Conservation (phyloP, 2,797 vertebrate species). For the Antennarius maculatus region DNA sequence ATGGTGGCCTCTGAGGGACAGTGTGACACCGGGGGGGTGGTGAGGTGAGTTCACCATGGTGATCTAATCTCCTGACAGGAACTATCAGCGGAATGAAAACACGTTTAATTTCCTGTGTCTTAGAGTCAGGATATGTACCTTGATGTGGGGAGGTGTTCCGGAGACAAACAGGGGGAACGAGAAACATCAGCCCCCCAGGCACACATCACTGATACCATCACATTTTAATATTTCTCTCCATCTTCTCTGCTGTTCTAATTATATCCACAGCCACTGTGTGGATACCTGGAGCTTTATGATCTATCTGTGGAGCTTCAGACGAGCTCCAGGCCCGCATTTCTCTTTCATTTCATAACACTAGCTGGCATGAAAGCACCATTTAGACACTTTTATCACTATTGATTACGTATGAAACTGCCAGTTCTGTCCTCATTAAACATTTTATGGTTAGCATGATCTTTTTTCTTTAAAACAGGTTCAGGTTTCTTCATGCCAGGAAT, state of each 20-base stretch:
- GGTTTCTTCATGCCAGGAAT: constrained; percentile 19
- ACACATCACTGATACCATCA: constrained; percentile 68
- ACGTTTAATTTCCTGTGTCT: constrained; percentile 74
- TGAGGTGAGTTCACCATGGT: constrained; percentile 74
- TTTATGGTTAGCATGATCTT: constrained; percentile 3
- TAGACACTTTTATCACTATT: constrained; percentile 22
- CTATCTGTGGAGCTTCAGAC: constrained; percentile 20
- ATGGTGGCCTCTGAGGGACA: constrained; percentile 64
- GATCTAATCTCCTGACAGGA: constrained; percentile 79
- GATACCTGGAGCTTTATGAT: constrained; percentile 35
- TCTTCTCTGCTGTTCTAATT: constrained; percentile 56
- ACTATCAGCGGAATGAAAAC: constrained; percentile 68
- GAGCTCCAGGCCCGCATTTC: constrained; percentile 26
- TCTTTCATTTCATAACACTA: constrained; percentile 22
- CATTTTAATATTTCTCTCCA: constrained; percentile 67
- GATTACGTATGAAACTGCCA: constrained; percentile 21
- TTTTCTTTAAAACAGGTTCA: constrained; percentile 21
- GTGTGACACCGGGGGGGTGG: constrained; percentile 53
- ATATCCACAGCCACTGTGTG: constrained; percentile 40
- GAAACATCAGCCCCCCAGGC: constrained; percentile 39
- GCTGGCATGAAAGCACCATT: constrained; percentile 12
- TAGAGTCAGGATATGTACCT: constrained; percentile 56
- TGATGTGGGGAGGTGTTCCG: constrained; percentile 33
- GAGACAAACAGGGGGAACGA: constrained; percentile 27
- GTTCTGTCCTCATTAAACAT: constrained; percentile 38